Base-by-base conservation (phyloP, 2,797 vertebrate genomes). In the Urophycis tenuis region DNA sequence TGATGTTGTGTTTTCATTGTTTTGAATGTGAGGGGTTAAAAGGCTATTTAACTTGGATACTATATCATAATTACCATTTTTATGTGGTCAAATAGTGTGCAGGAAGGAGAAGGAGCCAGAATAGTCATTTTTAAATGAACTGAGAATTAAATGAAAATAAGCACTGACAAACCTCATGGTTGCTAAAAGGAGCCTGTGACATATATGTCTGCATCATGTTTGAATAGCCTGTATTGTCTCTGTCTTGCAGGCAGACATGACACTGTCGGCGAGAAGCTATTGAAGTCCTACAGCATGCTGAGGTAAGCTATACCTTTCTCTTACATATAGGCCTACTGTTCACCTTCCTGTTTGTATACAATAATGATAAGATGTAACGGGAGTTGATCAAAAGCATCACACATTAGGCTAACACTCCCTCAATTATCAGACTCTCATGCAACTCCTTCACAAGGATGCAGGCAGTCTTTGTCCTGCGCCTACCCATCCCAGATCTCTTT, bases 201-300 rank as follows among this genome's bases (percentile, higher is more conserved):
- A 60, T n/a, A n/a, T n/a, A n/a, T 60, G 53, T 25, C 11, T 25
- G n/a, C n/a, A 60, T 60, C 45, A 14, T 53, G 45, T 22, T 53
- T 53, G 45, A 19, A 22, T 53, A n/a, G 6, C 45, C 19, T 53
- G 4, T 53, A 53, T 6, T 7, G 45, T 53, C 45, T 53, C 5
- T 19, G n/a, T 73, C 85, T 88, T 74, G 10, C 88, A 98, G 96
- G 91, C 76, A 93, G 90, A 87, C 91, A 88, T 6, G 94, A 95
- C 87, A 95, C 94, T 0, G 90, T 84, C n/a, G 95, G 95, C 39
- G 94, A 95, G 67, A 95, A 89, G 75, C 89, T 99, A 5, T 83
- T 99, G 81, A 92, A 94, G 84, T 92, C 93, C 83, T 95, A 93
- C 83, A 91, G 91, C 73, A 89, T 89, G 32, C 79, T 94, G 80